Base-by-base conservation (phyloP, 2,888 invertebrate species). In the Cabera pusaria region DNA sequence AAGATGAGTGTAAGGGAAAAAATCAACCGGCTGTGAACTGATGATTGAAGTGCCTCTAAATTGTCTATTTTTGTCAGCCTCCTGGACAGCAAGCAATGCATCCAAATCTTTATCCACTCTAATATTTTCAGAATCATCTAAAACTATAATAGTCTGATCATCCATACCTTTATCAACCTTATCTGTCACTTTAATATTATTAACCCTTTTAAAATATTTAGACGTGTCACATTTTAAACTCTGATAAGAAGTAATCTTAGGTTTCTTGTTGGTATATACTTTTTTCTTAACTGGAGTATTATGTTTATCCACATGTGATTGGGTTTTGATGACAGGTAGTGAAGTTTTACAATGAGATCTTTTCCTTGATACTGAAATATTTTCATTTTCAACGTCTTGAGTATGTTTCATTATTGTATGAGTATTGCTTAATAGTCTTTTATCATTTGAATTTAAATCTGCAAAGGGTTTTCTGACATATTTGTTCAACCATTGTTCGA, bases 401-500 rank as follows among this genome's bases (percentile, higher is more conserved):
- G 14, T 21, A 7, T 46, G 49, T 4, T 33, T 49, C 12, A 42
- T 42, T 6, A 35, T 10, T 21, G 3, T 14, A 22, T 9, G 24
- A 22, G 26, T 12, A 9, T 26, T 7, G 0, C 2, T 43, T 29
- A 20, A 26, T 17, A 43, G 8, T 23, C 8, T 45, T 33, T 62
- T 52, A 20, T 54, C 49, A 48, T 83, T 83, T 1, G 75, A 56
- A 65, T 71, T 74, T 14, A 87, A 50, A 52, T 83, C 78, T 38
- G 69, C 47, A 45, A 87, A 74, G 34, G 83, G 82, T 59, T 64
- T 73, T 44, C 85, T 70, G 18, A 62, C 60, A 64, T 61, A 72
- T 28, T 66, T 65, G 23, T 69, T 64, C 2, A 88, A 59, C 88
- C 88, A 88, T 20, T 80, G 55, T 34, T 76, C 59, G 5, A 88